A percentile compares a stretch with the other conserved stretches of the same genome.
Evolutionary conservation across 2,888 invertebrate species (phyloP).

Genomic region (Synergus umbraculus): DNA sequence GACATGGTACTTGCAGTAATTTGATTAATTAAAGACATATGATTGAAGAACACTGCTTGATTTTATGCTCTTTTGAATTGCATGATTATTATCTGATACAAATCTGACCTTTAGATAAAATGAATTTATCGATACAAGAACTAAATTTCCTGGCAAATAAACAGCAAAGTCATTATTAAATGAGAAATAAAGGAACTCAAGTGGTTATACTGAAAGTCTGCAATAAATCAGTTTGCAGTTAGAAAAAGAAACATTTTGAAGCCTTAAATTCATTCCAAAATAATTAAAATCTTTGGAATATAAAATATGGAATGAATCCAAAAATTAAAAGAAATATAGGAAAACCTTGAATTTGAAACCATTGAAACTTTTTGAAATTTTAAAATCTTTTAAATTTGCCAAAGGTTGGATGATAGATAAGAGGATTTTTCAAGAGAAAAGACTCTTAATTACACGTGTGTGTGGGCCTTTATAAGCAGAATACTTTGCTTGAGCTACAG

Average conservation of each 20-base stretch:
- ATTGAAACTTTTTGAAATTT: too few species aligned
- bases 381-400: slow-evolving; percentile 3
- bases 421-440: slow-evolving; percentile 46
- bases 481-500: slow-evolving; percentile 69
- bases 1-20: not conserved
- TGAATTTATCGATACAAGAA: not conserved
- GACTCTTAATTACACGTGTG: slow-evolving; percentile 51
- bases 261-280: too few species aligned
- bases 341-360: not conserved
- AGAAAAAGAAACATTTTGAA: too few species aligned
- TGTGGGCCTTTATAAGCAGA: slow-evolving; percentile 74
- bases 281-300: too few species aligned
- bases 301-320: too few species aligned
- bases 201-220: too few species aligned
- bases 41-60: not conserved
- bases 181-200: too few species aligned
- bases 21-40: not conserved
- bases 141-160: not conserved
- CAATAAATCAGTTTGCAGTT: too few species aligned
- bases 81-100: not conserved
- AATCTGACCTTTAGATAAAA: not conserved
- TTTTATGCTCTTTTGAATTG: not conserved
- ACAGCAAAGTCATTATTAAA: too few species aligned
- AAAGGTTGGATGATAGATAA: slow-evolving; percentile 38
- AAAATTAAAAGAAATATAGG: too few species aligned